These are phyloP conservation scores for Mesembrinibis cayennensis DNA, from an alignment of 2,113 vertebrate species.

Conservation along the genomic window DNA sequence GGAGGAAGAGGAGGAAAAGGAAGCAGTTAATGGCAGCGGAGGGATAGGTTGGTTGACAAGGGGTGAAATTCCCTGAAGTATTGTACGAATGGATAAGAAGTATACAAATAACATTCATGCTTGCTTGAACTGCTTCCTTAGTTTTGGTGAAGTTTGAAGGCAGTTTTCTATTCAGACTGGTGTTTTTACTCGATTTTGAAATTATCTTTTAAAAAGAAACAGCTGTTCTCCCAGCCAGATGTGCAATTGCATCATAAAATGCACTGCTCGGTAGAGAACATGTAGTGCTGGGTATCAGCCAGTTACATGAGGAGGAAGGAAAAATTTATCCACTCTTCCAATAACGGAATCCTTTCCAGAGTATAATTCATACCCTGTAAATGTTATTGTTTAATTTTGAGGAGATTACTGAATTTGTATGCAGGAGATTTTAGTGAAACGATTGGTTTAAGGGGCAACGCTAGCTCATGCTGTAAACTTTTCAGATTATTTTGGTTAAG, in stretches of 20 bases:
- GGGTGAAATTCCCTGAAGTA: not conserved
- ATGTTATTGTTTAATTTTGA: not conserved
- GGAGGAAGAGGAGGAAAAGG: slow-evolving; percentile 94
- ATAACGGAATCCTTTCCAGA: not conserved
- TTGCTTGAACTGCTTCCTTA: not conserved
- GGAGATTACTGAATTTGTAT: not conserved
- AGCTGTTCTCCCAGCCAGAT: slow-evolving; percentile 57
- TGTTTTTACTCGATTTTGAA: not conserved
- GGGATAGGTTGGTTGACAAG: slow-evolving; percentile 79
- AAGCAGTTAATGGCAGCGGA: slow-evolving; percentile 84
- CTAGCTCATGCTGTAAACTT: not conserved
- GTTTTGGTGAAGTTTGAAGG: not conserved
- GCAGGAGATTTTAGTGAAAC: not conserved
- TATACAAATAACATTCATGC: not conserved
- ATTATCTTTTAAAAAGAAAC: slow-evolving; percentile 51
- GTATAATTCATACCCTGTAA: not conserved
- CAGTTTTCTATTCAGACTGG: not conserved
- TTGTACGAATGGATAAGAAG: not conserved
- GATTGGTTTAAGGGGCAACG: not conserved
- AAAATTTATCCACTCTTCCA: not conserved
- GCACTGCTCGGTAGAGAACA: slow-evolving; percentile 16
- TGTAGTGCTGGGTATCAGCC: slow-evolving; percentile 16
- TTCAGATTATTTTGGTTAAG: not conserved
- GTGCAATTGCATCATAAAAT: slow-evolving; percentile 54
- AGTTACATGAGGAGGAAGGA: not conserved